A percentile compares a stretch with the other conserved stretches of the same genome.
Evolutionary conservation across 2,113 vertebrate genomes (phyloP).

Genomic region (Cyprinodon variegatus): DNA sequence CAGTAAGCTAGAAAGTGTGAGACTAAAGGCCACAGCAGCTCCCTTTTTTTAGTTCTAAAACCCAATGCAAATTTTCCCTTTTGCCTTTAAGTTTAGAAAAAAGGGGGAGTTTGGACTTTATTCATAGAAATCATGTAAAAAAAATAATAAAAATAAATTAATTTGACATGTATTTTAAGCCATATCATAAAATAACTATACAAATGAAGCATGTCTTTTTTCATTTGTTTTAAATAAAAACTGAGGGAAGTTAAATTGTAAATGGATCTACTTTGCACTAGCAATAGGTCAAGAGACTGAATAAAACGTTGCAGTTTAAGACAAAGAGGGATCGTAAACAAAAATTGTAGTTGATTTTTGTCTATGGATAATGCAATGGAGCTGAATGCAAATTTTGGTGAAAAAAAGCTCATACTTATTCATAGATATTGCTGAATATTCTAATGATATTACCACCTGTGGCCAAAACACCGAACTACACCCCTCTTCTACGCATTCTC

Average conservation of each 20-base stretch:
- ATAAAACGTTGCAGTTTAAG: background rate
- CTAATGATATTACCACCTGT: too few relatives aligned
- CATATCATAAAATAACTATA: background rate
- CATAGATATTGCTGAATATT: background rate
- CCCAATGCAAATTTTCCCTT: slow-evolving; percentile 12
- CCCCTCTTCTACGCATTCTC: too few relatives aligned
- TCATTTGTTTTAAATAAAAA: background rate
- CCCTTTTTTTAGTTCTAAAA: slow-evolving; percentile 16
- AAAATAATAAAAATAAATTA: slow-evolving; percentile 1
- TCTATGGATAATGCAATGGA: background rate
- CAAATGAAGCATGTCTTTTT: background rate
- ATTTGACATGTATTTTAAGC: background rate
- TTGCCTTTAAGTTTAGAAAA: background rate
- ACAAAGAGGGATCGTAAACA: slow-evolving; percentile 18
- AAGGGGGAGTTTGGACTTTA: background rate
- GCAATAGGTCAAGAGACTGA: too few relatives aligned
- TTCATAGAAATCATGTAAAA: background rate
- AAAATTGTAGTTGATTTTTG: slow-evolving; percentile 30
- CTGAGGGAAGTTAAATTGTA: background rate
- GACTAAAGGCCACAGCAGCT: slow-evolving; percentile 25
- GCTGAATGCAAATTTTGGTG: slow-evolving; percentile 4
- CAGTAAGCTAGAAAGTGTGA: slow-evolving; percentile 15
- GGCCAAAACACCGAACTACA: too few relatives aligned
- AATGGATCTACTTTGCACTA: too few relatives aligned
- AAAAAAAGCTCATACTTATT: slow-evolving; percentile 1